These are phyloP conservation scores for Drosophila meridiana DNA, from an alignment of 2,888 invertebrate genomes.

Conservation along the genomic window DNA sequence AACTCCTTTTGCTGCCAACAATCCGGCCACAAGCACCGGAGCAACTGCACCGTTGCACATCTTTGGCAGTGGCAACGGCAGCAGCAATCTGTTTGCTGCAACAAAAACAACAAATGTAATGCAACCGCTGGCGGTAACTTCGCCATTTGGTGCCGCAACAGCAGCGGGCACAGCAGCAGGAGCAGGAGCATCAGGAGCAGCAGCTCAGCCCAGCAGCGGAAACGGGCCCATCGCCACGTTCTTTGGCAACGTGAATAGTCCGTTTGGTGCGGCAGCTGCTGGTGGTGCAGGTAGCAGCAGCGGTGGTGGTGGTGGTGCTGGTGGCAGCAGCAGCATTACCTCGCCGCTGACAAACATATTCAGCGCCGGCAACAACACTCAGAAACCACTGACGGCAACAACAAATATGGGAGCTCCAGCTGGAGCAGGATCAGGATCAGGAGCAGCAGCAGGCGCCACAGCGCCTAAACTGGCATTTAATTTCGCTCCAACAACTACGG, in stretches of 20 bases:
- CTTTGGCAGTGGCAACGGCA: constrained; percentile 27
- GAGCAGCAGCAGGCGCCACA: constrained; percentile 25
- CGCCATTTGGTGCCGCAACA: constrained; percentile 30
- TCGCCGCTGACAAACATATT: constrained; percentile 38
- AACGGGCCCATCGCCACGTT: constrained; percentile 17
- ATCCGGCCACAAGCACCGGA: constrained; percentile 6
- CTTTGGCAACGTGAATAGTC: constrained; percentile 53
- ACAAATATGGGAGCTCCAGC: neutral
- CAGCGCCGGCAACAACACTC: neutral
- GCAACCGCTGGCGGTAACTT: constrained; percentile 16
- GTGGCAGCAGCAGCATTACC: neutral
- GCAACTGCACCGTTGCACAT: constrained; percentile 10
- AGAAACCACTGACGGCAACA: neutral
- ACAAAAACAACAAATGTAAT: constrained; percentile 22
- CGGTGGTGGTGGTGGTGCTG: neutral
- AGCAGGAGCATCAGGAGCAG: neutral
- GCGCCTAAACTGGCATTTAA: constrained; percentile 77
- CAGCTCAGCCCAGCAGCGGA: constrained; percentile 6
- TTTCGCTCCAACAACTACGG: constrained; percentile 62
- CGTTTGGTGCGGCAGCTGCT: constrained; percentile 15
- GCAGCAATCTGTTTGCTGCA: constrained; percentile 10
- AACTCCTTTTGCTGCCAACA: constrained; percentile 31
- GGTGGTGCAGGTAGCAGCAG: neutral
- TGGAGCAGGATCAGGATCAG: neutral
- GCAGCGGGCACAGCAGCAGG: neutral